A percentile compares a stretch with the other conserved stretches of the same genome.
phyloP scores from a whole-genome alignment of 2,888 invertebrate genomes.

The Hedychridium roseum region DNA sequence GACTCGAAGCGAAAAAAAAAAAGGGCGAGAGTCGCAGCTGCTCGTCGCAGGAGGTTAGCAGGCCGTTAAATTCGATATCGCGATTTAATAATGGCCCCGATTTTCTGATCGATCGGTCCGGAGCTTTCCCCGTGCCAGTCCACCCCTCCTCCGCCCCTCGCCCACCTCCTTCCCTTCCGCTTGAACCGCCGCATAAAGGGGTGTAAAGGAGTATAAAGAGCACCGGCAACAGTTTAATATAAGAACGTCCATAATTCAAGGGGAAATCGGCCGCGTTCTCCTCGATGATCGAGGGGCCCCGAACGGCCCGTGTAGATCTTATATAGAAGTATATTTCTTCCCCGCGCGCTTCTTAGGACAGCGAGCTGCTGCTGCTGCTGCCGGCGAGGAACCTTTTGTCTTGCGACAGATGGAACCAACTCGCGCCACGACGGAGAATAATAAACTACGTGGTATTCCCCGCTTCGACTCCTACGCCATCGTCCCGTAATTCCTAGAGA shows the following conservation, averaged over 20 bases:
- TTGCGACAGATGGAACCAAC: no score
- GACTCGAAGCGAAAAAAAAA: no score
- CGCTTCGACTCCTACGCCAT: no score
- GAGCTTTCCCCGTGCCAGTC: no score
- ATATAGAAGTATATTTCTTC: constrained; percentile 3
- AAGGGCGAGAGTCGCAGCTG: no score
- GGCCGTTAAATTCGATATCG: constrained; percentile 7
- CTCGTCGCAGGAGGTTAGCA: background rate
- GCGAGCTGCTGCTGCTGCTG: no score
- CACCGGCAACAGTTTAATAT: constrained; percentile 42
- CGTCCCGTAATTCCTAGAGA: no score
- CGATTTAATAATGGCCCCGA: constrained; percentile 44
- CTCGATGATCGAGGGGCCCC: background rate
- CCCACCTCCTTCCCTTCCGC: constrained; percentile 12
- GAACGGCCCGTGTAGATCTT: constrained; percentile 16
- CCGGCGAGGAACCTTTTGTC: no score
- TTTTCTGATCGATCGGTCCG: constrained; percentile 49
- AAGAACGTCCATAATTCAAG: constrained; percentile 40
- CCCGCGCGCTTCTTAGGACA: constrained; percentile 2
- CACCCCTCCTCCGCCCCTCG: constrained; percentile 12
- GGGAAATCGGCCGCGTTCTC: constrained; percentile 1
- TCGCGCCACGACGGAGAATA: no score
- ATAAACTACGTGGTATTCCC: no score
- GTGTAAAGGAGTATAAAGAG: constrained; percentile 28
- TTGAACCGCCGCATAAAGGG: constrained; percentile 27